A percentile compares a stretch with the other conserved stretches of the same genome.
These are phyloP conservation scores for Stenolophus ochropezus DNA, from an alignment of 2,888 invertebrate species.

Conservation along the genomic window DNA sequence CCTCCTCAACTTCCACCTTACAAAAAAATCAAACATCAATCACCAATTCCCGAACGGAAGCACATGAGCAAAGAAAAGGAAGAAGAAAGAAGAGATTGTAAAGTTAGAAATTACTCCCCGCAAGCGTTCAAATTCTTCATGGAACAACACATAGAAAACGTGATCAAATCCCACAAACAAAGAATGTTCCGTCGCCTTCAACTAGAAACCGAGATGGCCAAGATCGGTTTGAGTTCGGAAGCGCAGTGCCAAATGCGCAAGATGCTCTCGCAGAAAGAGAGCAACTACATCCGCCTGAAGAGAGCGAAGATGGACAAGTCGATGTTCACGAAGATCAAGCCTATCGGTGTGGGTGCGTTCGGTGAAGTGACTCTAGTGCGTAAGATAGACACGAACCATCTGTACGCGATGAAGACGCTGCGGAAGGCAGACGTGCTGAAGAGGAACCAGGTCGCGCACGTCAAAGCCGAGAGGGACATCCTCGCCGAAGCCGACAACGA, in stretches of 20 bases:
- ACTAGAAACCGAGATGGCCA: constrained; percentile 97
- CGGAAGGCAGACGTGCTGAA: constrained; percentile 97
- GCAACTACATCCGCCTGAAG: constrained; percentile 96
- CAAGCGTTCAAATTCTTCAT: constrained; percentile 99
- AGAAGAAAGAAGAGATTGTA: constrained; percentile 90
- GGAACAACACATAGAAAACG: constrained; percentile 99
- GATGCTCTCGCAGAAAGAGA: constrained; percentile 98
- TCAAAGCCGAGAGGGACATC: constrained; percentile 99
- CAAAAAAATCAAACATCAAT: constrained; percentile 93
- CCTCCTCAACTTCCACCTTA: constrained; percentile 74
- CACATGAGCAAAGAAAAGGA: constrained; percentile 92
- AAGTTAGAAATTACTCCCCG: constrained; percentile 93
- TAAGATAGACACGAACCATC: constrained; percentile 93
- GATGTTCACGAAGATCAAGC: constrained; percentile 97
- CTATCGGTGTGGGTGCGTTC: constrained; percentile 98
- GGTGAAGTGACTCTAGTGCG: constrained; percentile 97
- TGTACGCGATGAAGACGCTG: constrained; percentile 99
- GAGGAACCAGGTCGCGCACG: constrained; percentile 98
- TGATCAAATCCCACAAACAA: constrained; percentile 96
- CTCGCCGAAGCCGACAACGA: constrained; percentile 99
- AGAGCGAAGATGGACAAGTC: constrained; percentile 99
- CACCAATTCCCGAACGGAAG: constrained; percentile 95
- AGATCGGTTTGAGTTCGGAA: constrained; percentile 89
- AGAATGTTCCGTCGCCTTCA: constrained; percentile 91
- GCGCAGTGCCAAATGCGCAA: constrained; percentile 95